Evolutionary conservation across 2,113 vertebrate genomes (phyloP), one percentile per base, ranked within the genome.

Genomic region (Sorex fumeus): DNA sequence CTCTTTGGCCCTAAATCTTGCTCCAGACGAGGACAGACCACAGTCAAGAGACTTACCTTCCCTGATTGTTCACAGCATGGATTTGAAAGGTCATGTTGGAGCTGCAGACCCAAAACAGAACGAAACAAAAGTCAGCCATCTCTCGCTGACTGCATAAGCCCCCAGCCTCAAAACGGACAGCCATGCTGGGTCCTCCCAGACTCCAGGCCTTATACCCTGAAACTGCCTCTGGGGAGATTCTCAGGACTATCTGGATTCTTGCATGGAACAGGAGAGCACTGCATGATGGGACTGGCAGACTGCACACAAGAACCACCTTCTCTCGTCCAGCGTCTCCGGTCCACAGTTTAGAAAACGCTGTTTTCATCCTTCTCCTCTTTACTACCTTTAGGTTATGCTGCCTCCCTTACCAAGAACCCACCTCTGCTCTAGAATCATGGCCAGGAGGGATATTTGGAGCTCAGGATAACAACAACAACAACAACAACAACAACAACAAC

Each of bases 31-130:
- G 71, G 19, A 86, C 9, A 2, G 6, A 81, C 34, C 3, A 83
- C 30, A 74, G 43, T 53, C 47, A 40, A 71, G 4, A 87, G 40
- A 98, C 98, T 86, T 88, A 99, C 99, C 98, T 98, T 95, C 99
- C 99, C 10, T 98, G 98, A 74, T 98, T 99, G 96, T 99, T 99
- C 97, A 99, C 98, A 94, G 99, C 99, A 93, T 99, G 98, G 91
- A 99, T 99, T 76, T 94, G 98, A 96, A 99, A 99, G 91, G 98
- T 87, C 27, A 97, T 97, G 97, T 98, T 99, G 92, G 99, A 99
- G 91, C 99, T 99, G 91, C 0, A 91, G 75, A 75, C 25, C 43
- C 25, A 94, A 9, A 97, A 74, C 3, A 77, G 88, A 95, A 88
- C 34, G 95, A 40, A 18, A 79, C 47, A 45, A 43, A 81, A 84